These are phyloP conservation scores for Lateolabrax maculatus DNA, from an alignment of 2,797 vertebrate species.

Conservation along the genomic window DNA sequence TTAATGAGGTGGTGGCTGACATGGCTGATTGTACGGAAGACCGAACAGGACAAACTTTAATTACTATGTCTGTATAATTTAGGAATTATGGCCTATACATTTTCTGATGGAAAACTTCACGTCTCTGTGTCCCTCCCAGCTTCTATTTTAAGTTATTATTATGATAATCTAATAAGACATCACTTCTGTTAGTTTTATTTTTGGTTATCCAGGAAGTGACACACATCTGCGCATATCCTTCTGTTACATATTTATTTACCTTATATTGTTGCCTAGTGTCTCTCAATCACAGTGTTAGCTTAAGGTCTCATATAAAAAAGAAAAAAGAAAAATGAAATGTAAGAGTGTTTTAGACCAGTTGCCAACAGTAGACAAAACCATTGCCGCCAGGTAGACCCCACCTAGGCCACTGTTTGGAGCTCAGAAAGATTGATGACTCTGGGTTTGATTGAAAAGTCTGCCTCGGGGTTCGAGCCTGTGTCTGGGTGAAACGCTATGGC, in stretches of 20 bases:
- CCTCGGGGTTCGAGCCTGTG: constrained; percentile 80
- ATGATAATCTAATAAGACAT: neutral
- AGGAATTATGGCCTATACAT: neutral
- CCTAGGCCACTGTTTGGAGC: constrained; percentile 55
- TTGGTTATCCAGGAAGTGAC: neutral
- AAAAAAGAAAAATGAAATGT: constrained; percentile 22
- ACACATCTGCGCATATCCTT: neutral
- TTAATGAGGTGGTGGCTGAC: too few species aligned
- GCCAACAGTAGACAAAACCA: constrained; percentile 58
- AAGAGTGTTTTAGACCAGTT: constrained; percentile 68
- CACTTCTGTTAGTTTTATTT: neutral
- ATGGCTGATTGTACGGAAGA: neutral
- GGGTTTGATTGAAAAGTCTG: constrained; percentile 88
- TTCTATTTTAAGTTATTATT: neutral
- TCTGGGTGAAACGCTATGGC: constrained; percentile 81
- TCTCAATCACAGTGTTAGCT: constrained; percentile 12
- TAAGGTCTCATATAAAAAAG: neutral
- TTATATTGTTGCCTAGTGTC: neutral
- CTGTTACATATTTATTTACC: neutral
- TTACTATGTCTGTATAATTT: neutral
- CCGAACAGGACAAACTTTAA: neutral
- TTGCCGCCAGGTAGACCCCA: constrained; percentile 57
- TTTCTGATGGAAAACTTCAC: neutral
- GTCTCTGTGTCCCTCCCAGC: neutral
- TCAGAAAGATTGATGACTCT: constrained; percentile 84